Base-by-base conservation (phyloP, 1,140 invertebrate genomes). In the Zaprionus davidi region DNA sequence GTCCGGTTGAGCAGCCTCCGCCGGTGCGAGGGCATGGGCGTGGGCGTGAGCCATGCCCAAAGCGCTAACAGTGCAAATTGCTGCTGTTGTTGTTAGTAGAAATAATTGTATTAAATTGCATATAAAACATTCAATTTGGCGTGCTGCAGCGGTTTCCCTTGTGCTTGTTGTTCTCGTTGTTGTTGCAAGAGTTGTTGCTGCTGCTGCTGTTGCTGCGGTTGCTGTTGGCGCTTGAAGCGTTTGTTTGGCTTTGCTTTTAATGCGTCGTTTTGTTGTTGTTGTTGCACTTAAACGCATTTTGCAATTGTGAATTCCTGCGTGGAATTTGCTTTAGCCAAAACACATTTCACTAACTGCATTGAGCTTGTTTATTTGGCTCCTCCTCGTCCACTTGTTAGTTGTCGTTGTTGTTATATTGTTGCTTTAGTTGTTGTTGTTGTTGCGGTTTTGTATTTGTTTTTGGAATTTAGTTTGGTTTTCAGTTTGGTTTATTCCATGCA, bases 241-340 rank as follows among this genome's bases (percentile, higher is more conserved):
- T 73, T 56, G 63, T 64, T 72, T 63, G 28, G 58, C 58, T 76
- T 66, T 68, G 77, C 36, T 24, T 74, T 70, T 70, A 26, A 41
- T 75, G 66, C 66, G 66, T 55, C 44, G 67, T 68, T 58, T 77
- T 72, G 51, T 71, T 74, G 74, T 46, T 64, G 78, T 53, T 73
- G 85, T 81, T 81, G 83, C 85, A 90, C 72, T 90, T 88, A 90
- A 90, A 90, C 85, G 86, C 85, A 90, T 90, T 90, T 88, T 88
- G 85, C 73, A 76, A 67, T 81, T 69, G 81, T 78, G 55, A 69
- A 76, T 82, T 79, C 78, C 79, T 67, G 77, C 62, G 49, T 41
- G 76, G 79, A 79, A 82, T 88, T 87, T 74, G 69, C 71, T 72
- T 82, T 87, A 87, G 72, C 81, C 76, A 76, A 81, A 76, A 83